These are phyloP conservation scores for Acanthosepion esculentum DNA, from an alignment of 2,888 invertebrate species.

Conservation along the genomic window DNA sequence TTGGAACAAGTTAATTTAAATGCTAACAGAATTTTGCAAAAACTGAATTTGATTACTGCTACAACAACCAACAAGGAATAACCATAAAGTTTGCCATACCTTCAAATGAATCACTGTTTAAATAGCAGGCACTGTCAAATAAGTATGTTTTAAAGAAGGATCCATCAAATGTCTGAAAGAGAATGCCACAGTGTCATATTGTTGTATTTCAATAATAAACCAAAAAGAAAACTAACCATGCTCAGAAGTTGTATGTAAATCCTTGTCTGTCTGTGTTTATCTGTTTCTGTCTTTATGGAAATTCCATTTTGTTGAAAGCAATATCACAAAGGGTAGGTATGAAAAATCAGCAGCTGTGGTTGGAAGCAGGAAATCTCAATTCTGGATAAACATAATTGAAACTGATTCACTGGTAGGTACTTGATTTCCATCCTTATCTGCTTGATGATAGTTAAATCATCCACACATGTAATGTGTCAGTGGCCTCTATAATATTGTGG, in stretches of 20 bases:
- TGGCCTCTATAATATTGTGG: neutral
- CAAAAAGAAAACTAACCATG: conserved; percentile 4
- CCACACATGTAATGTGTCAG: neutral
- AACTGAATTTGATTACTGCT: neutral
- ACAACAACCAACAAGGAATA: neutral
- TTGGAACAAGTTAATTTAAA: neutral
- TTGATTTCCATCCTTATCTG: neutral
- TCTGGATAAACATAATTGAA: neutral
- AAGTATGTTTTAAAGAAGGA: neutral
- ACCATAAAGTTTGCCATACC: neutral
- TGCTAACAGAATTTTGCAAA: neutral
- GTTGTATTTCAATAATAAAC: conserved; percentile 23
- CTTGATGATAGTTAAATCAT: neutral
- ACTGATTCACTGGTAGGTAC: conserved; percentile 22
- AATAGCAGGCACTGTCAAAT: neutral
- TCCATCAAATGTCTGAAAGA: neutral
- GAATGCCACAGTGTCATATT: neutral
- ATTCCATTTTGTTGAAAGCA: neutral
- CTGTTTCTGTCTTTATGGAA: neutral
- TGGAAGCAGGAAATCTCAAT: neutral
- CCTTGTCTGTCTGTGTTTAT: neutral
- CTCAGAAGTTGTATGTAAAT: conserved; percentile 34
- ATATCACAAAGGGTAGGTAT: neutral
- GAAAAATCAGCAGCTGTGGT: neutral
- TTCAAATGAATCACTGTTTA: neutral